Base-by-base conservation (phyloP, 2,888 invertebrate species). In the Euzophera pinguis region DNA sequence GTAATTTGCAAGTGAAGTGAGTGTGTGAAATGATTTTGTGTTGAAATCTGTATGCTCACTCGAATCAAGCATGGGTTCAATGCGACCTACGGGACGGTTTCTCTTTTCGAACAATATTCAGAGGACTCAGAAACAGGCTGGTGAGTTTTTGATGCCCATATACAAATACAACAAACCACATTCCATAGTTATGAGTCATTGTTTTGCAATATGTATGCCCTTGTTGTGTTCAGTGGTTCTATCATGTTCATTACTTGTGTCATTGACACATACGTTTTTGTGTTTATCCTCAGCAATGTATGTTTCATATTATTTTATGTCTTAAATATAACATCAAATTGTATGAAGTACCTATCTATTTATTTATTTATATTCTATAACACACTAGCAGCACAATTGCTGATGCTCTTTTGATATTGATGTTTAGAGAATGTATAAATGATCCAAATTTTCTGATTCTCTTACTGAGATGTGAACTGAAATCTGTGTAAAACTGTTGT, bases 21-120 rank as follows among this genome's bases (percentile, higher is more conserved):
- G 53, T 53, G 55, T 69, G 67, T 69, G 73, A 75, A 67, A 82
- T 81, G 79, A 55, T 77, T 74, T 72, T 59, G 49, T 61, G 59
- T 67, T 73, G 63, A 76, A 71, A 73, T 70, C 61, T 56, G 57
- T 64, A 55, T 54, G 55, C 56, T 59, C 58, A 61, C 55, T 62
- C n/a, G 60, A 64, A 59, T 42, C 47, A 65, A 84, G 77, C 65
- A 92, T 92, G 92, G 92, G 92, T 71, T 92, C 92, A 65, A 90
- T 92, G 86, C 91, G 92, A 71, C 92, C 92, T 67, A 90, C 91
- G 59, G 92, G 92, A 73, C 83, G 92, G 69, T 92, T 92, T 71
- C 83, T 92, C 63, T 91, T 92, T 69, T 81, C 91, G 9, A 92
- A 90, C 67, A 92, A 92, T 73, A 92, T 92, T 65, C 92, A 92